Base-by-base conservation (phyloP, 2,888 invertebrate species). In the Agrochola circellaris region DNA sequence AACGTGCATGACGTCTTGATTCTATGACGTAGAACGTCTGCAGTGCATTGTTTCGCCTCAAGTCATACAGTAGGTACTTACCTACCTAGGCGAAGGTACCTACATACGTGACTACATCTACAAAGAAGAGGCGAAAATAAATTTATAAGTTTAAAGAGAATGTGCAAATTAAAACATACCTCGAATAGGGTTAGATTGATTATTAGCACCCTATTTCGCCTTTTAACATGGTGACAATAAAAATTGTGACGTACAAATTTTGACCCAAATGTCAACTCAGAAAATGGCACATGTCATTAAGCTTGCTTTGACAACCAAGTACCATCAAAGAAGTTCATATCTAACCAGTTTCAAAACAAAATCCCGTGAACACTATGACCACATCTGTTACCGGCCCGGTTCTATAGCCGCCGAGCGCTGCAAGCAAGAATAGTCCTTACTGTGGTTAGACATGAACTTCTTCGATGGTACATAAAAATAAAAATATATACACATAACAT, bases 1-100 rank as follows among this genome's bases (percentile, higher is more conserved):
- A 23, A 26, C 2, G 30, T 69, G 51, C 3, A 38, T 65, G 42
- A 78, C 54, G 58, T 34, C 80, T 70, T 34, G 30, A 51, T 61
- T 38, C 13, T 84, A 23, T 80, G 84, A 80, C 83, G 62, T 78
- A 34, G 42, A 42, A 17, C 51, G 42, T 42, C 26, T 80, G 73
- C 34, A 54, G n/a, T 42, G 23, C 1, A 23, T 34, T 34, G 73
- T 5, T 23, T 23, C 38, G 51, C 54, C 17, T 72, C 4, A 23
- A 8, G 34, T 34, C n/a, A 5, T 20, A n/a, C 7, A 30, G 9
- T n/a, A n/a, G n/a, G n/a, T 48, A 17, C 30, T 71, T n/a, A 20
- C 20, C n/a, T 45, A 20, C 7, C 9, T 60, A 17, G 15, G 34
- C 34, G 5, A 30, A 23, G 8, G 9, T 20, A 45, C 58, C 6